These are phyloP conservation scores for Limnodromus scolopaceus DNA, from an alignment of 2,797 vertebrate genomes.

Conservation along the genomic window DNA sequence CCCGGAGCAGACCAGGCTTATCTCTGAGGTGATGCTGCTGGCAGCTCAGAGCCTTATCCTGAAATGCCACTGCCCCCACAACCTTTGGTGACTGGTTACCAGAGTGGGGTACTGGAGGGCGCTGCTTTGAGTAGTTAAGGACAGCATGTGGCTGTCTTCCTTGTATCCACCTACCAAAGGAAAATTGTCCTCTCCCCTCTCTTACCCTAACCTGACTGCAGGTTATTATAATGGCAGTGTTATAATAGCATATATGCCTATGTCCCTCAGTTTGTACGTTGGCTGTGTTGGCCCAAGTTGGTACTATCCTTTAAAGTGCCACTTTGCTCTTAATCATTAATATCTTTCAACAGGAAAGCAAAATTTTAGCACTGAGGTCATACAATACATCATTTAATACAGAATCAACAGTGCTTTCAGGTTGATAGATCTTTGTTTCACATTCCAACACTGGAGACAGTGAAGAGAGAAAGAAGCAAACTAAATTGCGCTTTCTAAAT, in stretches of 20 bases:
- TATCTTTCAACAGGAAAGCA: neutral
- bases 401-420: neutral
- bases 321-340: neutral
- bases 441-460: neutral
- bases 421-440: neutral
- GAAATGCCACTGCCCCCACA: neutral
- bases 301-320: neutral
- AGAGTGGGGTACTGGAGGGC: too few species aligned
- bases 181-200: neutral
- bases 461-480: neutral
- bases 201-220: neutral
- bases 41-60: neutral
- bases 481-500: neutral
- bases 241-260: fast-evolving
- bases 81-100: neutral
- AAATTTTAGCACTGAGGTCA: neutral
- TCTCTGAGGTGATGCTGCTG: neutral
- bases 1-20: neutral
- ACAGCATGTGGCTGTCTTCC: neutral
- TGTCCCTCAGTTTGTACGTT: neutral
- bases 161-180: neutral
- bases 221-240: neutral
- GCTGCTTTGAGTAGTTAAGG: neutral
- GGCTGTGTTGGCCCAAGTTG: too few species aligned
- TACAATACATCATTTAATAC: neutral